Conservation (phyloP, 2,797 vertebrate genomes). For the Vireo griseus region DNA sequence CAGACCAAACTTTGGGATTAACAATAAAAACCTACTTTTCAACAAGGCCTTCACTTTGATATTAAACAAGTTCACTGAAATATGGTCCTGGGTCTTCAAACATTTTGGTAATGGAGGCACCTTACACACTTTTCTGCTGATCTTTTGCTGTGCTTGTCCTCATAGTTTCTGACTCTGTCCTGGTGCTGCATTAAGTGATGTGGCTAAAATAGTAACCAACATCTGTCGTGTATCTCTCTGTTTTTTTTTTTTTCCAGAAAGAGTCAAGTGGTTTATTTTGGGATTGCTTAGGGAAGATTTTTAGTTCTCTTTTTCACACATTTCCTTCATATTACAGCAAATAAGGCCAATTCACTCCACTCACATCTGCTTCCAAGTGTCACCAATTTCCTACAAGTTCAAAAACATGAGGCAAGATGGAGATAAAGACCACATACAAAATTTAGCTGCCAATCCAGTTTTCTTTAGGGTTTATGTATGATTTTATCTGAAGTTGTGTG, state of each 20-base stretch:
- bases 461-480: not conserved
- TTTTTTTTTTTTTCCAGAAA: not conserved
- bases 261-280: slow-evolving; percentile 12
- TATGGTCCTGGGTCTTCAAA: not conserved
- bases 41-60: not conserved
- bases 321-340: slow-evolving; percentile 19
- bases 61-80: not conserved
- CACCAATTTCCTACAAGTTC: slow-evolving; percentile 47
- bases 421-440: slow-evolving; percentile 30
- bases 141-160: not conserved
- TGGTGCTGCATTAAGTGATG: not conserved
- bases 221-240: not conserved
- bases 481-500: slow-evolving; percentile 2
- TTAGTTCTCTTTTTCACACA: slow-evolving; percentile 23
- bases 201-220: not conserved
- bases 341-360: not conserved
- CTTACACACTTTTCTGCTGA: not conserved
- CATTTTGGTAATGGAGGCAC: not conserved
- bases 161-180: not conserved
- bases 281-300: slow-evolving; percentile 15
- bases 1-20: not conserved
- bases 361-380: slow-evolving; percentile 51
- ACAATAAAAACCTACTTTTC: not conserved
- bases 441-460: not conserved
- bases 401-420: slow-evolving; percentile 28